A percentile compares a stretch with the other conserved stretches of the same genome.
Evolutionary conservation across 2,797 vertebrate genomes (phyloP).

Genomic region (Gymnoscopelus braueri): DNA sequence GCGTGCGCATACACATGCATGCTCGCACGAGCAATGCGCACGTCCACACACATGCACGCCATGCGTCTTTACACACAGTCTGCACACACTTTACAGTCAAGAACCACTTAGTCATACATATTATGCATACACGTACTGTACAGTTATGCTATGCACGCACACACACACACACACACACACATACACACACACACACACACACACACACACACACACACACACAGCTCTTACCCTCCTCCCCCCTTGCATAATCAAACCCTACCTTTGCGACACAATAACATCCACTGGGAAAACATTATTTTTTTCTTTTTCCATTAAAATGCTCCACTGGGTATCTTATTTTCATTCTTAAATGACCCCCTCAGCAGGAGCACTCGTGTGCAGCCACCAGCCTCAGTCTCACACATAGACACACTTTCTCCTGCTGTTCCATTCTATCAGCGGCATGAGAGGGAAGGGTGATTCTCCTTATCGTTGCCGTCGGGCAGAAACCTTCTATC

Average conservation of each 20-base stretch:
- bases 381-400: slow-evolving; percentile 54
- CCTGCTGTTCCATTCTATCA: slow-evolving; percentile 66
- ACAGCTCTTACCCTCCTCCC: slow-evolving; percentile 26
- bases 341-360: slow-evolving; percentile 63
- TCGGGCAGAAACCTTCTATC: not conserved
- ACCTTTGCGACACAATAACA: slow-evolving; percentile 52
- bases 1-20: slow-evolving; percentile 42
- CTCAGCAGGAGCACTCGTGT: slow-evolving; percentile 48
- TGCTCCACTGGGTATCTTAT: slow-evolving; percentile 71
- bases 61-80: too few species aligned
- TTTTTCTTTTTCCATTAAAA: slow-evolving; percentile 72
- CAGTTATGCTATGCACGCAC: slow-evolving; percentile 11
- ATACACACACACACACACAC: not conserved
- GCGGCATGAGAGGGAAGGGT: slow-evolving; percentile 32
- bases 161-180: slow-evolving; percentile 5
- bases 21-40: slow-evolving; percentile 23
- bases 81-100: too few species aligned
- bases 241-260: slow-evolving; percentile 55
- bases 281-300: slow-evolving; percentile 61
- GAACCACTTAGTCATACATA: too few species aligned
- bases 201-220: not conserved
- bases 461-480: not conserved
- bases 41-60: slow-evolving; percentile 23
- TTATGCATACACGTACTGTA: not conserved
- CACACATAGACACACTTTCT: slow-evolving; percentile 56